Percentiles rank a stretch among this genome's conserved stretches.
These are phyloP conservation scores for Cygnus atratus DNA, from an alignment of 2,113 vertebrate species.

Conservation along the genomic window DNA sequence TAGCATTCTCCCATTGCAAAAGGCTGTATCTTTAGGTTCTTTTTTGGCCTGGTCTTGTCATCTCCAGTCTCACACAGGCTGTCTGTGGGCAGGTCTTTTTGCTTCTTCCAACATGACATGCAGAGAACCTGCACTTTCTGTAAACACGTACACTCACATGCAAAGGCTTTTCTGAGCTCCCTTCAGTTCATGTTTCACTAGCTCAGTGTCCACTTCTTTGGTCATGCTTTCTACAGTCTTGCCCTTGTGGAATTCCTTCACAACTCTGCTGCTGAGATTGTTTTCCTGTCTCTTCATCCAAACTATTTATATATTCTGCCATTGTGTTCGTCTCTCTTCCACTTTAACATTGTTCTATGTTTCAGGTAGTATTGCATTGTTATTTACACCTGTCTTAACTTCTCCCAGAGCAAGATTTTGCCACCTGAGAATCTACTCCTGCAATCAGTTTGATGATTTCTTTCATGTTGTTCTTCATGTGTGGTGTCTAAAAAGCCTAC, in stretches of 20 bases:
- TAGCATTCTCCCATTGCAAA: not conserved
- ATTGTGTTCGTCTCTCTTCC: not conserved
- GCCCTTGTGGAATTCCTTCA: not conserved
- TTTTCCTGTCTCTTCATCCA: not conserved
- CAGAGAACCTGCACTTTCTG: not conserved
- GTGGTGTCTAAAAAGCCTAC: not conserved
- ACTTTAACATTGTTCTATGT: not conserved
- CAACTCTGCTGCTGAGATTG: not conserved
- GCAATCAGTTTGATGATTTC: not conserved
- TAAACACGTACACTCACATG: rapidly evolving
- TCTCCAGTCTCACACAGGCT: not conserved
- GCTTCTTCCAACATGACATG: not conserved
- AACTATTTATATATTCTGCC: not conserved
- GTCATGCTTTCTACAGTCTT: not conserved
- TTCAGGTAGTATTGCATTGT: not conserved
- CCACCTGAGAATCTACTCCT: not conserved
- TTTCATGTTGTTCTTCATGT: not conserved
- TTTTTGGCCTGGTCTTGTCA: not conserved
- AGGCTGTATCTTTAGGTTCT: not conserved
- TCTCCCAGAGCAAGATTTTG: not conserved
- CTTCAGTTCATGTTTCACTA: not conserved
- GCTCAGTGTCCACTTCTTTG: not conserved
- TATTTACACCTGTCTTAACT: not conserved
- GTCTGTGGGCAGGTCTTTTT: not conserved
- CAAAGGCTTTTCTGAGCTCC: not conserved